These are phyloP conservation scores for Anas flavirostris DNA, from an alignment of 2,797 vertebrate genomes.

Conservation along the genomic window DNA sequence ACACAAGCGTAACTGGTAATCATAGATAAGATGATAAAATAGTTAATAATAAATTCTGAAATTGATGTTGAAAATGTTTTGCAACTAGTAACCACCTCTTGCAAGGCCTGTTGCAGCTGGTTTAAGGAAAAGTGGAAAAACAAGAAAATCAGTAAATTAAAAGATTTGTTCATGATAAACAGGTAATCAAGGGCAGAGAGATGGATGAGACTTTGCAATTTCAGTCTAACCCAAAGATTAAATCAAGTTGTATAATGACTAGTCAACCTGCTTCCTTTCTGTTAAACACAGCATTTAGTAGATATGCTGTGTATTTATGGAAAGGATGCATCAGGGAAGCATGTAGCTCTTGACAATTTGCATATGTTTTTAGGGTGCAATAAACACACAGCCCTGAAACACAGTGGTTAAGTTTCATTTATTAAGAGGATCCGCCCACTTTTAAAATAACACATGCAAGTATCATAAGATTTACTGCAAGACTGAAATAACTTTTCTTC, in stretches of 20 bases:
- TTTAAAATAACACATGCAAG: neutral
- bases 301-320: neutral
- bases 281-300: neutral
- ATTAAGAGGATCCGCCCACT: neutral
- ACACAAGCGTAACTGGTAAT: neutral
- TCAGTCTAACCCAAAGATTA: neutral
- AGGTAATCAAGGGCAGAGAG: neutral
- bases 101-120: neutral
- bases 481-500: neutral
- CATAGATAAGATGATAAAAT: neutral
- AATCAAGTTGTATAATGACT: neutral
- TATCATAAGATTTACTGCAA: neutral
- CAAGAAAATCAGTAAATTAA: neutral
- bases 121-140: neutral
- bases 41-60: neutral
- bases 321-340: neutral
- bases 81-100: neutral
- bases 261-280: neutral
- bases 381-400: neutral
- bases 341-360: constrained; percentile 19
- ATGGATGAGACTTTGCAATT: neutral
- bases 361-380: neutral
- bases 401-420: neutral
- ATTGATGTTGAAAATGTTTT: neutral
- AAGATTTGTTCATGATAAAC: neutral